Conservation (phyloP, 2,797 vertebrate species). For the Harpagifer antarcticus region DNA sequence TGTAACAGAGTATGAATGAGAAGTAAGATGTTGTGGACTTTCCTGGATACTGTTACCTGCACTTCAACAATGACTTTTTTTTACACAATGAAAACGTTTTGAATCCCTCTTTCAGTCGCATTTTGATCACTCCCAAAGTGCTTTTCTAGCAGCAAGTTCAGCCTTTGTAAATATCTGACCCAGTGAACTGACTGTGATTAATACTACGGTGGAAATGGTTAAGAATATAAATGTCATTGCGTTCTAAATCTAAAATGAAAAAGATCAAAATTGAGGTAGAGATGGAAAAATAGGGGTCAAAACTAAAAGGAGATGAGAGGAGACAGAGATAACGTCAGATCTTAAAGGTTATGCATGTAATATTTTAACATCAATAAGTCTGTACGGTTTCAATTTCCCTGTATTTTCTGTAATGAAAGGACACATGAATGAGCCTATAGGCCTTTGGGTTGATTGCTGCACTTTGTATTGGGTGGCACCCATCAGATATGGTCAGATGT, state of each 20-base stretch:
- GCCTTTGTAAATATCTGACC: constrained; percentile 46
- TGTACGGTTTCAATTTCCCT: background rate
- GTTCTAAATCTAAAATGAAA: constrained; percentile 42
- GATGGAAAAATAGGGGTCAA: constrained; percentile 18
- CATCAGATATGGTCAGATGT: background rate
- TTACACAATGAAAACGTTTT: constrained; percentile 15
- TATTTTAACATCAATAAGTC: constrained; percentile 27
- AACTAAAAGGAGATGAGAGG: constrained; percentile 26
- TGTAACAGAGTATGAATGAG: constrained; percentile 29
- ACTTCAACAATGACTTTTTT: constrained; percentile 21
- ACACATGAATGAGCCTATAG: background rate
- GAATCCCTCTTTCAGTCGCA: background rate
- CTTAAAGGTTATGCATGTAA: constrained; percentile 21
- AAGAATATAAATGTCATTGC: constrained; percentile 24
- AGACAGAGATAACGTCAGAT: constrained; percentile 13
- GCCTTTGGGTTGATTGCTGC: background rate
- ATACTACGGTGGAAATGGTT: constrained; percentile 8
- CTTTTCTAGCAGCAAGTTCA: constrained; percentile 33
- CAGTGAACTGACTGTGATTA: constrained; percentile 47
- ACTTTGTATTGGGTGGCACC: background rate
- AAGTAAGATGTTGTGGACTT: constrained; percentile 13
- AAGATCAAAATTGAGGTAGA: constrained; percentile 19
- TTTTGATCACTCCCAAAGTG: constrained; percentile 14
- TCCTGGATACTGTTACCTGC: constrained; percentile 19
- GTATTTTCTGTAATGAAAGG: background rate